These are phyloP conservation scores for Phaonia tiefii DNA, from an alignment of 2,888 invertebrate species.

Conservation along the genomic window DNA sequence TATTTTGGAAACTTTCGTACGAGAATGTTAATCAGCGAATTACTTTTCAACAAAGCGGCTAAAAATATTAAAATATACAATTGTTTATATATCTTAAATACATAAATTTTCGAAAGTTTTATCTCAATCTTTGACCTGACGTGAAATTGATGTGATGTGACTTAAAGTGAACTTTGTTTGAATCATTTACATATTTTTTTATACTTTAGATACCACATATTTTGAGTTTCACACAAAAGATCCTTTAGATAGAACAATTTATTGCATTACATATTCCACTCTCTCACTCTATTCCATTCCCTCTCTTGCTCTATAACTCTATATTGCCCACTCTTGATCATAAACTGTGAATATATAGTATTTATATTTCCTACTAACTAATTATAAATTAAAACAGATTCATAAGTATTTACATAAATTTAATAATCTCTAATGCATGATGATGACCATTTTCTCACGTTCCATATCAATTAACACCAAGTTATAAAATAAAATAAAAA, in stretches of 20 bases:
- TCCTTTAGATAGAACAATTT: too few relatives aligned
- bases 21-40: too few relatives aligned
- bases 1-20: too few relatives aligned
- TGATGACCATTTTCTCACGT: conserved; percentile 18
- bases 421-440: neutral
- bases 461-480: conserved; percentile 26
- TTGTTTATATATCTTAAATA: too few relatives aligned
- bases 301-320: neutral
- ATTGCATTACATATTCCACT: neutral
- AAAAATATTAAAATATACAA: too few relatives aligned
- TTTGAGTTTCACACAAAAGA: neutral
- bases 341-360: neutral
- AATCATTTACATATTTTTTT: too few relatives aligned
- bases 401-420: neutral
- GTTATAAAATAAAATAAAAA: conserved; percentile 7
- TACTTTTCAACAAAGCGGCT: too few relatives aligned
- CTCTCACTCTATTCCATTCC: neutral
- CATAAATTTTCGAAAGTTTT: too few relatives aligned
- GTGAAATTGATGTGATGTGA: too few relatives aligned
- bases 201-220: too few relatives aligned
- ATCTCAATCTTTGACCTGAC: too few relatives aligned
- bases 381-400: neutral
- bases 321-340: neutral
- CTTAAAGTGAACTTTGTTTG: too few relatives aligned
- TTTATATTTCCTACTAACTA: neutral